phyloP scores from a whole-genome alignment of 2,113 vertebrate species.

The Pitta sordida region DNA sequence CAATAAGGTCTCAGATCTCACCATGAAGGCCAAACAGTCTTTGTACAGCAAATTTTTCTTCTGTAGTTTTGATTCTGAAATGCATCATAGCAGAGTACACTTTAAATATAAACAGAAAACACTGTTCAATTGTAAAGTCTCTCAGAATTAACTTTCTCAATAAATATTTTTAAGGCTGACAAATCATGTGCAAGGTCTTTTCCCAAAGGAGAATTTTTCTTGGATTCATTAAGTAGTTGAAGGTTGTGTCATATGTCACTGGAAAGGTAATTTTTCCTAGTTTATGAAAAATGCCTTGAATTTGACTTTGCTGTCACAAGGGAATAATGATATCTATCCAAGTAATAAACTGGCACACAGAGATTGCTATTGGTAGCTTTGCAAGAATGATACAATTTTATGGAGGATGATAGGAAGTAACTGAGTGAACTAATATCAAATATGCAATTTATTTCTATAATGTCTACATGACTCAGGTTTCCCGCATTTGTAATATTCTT shows the following conservation, averaged over 20 bases:
- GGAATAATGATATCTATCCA: slow-evolving; percentile 53
- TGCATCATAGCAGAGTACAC: background rate
- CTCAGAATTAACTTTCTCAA: slow-evolving; percentile 51
- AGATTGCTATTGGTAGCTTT: slow-evolving; percentile 57
- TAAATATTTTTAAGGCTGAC: slow-evolving; percentile 36
- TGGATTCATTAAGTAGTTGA: slow-evolving; percentile 50
- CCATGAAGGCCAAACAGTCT: background rate
- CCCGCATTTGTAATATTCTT: slow-evolving; percentile 22
- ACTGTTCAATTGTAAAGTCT: background rate
- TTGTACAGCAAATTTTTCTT: background rate
- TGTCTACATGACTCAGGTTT: background rate
- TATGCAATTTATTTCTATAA: slow-evolving; percentile 44
- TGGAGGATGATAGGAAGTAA: slow-evolving; percentile 18
- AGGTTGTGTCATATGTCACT: slow-evolving; percentile 54
- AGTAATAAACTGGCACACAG: slow-evolving; percentile 51
- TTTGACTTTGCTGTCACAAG: slow-evolving; percentile 65
- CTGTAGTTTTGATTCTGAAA: slow-evolving; percentile 6
- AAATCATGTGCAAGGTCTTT: slow-evolving; percentile 46
- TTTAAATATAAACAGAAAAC: slow-evolving; percentile 27
- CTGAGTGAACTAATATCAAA: slow-evolving; percentile 43
- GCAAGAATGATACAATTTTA: slow-evolving; percentile 26
- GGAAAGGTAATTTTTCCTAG: slow-evolving; percentile 66
- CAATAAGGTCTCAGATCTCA: background rate
- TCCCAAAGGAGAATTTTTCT: slow-evolving; percentile 49
- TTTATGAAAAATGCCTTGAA: slow-evolving; percentile 58